Evolutionary conservation across 2,797 vertebrate species (phyloP).

Genomic region (Oryzias dopingdopingensis): DNA sequence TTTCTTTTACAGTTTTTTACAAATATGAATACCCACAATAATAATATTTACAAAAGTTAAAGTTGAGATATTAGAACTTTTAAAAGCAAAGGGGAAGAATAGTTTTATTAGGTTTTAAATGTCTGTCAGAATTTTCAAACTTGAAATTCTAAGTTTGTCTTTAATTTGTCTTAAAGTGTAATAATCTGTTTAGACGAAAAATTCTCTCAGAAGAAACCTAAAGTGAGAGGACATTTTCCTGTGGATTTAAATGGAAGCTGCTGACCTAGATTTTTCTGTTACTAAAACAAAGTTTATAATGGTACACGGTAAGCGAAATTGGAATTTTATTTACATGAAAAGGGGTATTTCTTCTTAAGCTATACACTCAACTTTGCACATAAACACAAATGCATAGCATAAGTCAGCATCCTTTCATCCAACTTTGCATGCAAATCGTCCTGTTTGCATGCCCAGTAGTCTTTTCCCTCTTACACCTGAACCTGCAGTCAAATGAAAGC

Average conservation of each 20-base stretch:
- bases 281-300: slow-evolving; percentile 4
- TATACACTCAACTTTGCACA: not conserved
- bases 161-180: not conserved
- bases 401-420: slow-evolving; percentile 24
- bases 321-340: slow-evolving; percentile 1
- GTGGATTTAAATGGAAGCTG: not conserved
- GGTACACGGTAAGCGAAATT: slow-evolving; percentile 11
- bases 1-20: too few species aligned
- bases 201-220: not conserved
- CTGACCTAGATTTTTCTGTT: not conserved
- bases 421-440: slow-evolving; percentile 66
- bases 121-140: too few species aligned
- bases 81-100: too few species aligned
- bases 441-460: slow-evolving; percentile 64
- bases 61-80: too few species aligned
- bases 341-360: not conserved
- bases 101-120: too few species aligned
- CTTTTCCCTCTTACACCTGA: slow-evolving; percentile 32
- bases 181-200: not conserved
- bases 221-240: not conserved
- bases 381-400: slow-evolving; percentile 2
- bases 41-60: too few species aligned
- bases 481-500: slow-evolving; percentile 71
- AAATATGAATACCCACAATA: too few species aligned
- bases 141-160: not conserved